Evolutionary conservation across 2,113 vertebrate species (phyloP), one percentile per base, ranked within the genome.

Genomic region (Heloderma charlesbogerti): DNA sequence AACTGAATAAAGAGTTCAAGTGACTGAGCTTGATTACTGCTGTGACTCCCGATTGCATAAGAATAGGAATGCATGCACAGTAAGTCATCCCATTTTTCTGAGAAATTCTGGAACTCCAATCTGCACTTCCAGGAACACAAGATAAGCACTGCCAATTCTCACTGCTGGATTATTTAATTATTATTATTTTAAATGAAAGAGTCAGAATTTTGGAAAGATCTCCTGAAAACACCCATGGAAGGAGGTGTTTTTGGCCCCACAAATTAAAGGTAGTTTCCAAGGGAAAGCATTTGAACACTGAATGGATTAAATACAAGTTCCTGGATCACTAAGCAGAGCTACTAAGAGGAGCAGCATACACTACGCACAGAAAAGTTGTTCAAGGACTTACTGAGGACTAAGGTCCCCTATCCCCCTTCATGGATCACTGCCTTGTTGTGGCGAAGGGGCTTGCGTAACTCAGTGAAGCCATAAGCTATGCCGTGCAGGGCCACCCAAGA

Each of bases 61-160:
- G 96, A 97, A 96, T 95, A 92, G 98, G 97, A 96, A 98, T 86
- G 83, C 60, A 48, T 96, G 97, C 95, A 96, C 92, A 97, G 97
- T 98, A 97, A 98, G 98, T 98, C 97, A 97, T 98, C 96, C 96
- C 94, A 88, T 98, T 97, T 96, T 99, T 99, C 99, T 98, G 97
- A 98, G 98, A 99, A 99, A 98, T 98, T 96, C 97, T 97, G 97
- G 98, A 98, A 98, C 98, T 97, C 95, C 96, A 97, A 97, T 98
- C 96, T 92, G 93, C 97, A 97, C 98, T 99, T 98, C 98, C 98
- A 98, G 98, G 98, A 99, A 99, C 96, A 97, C 93, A 96, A 94
- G 93, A 94, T 75, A 94, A 91, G 95, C 84, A 93, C 95, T 97
- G 98, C 98, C 98, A 99, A 98, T 97, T 97, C 97, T 96, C 97